A percentile compares a stretch with the other conserved stretches of the same genome.
These are phyloP conservation scores for Philaenus spumarius DNA, from an alignment of 1,140 invertebrate species.

Conservation along the genomic window DNA sequence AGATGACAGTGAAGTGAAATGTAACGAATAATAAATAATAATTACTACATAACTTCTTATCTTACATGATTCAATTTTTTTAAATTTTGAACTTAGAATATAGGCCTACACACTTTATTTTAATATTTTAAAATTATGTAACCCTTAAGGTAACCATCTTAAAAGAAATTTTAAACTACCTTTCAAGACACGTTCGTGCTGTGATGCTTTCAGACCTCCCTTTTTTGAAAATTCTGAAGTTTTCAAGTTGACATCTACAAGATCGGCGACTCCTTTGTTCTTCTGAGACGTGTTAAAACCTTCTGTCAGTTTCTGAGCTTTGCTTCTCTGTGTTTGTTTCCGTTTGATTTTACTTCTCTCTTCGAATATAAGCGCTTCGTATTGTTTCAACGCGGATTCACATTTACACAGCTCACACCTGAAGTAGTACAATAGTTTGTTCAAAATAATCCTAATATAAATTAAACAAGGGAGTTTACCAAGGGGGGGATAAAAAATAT, in stretches of 20 bases:
- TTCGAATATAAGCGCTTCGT: slow-evolving; percentile 49
- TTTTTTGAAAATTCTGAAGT: slow-evolving; percentile 23
- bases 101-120: too few species aligned
- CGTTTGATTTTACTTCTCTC: slow-evolving; percentile 35
- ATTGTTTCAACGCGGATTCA: slow-evolving; percentile 45
- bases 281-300: background rate
- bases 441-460: too few species aligned
- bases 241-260: slow-evolving; percentile 7
- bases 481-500: too few species aligned
- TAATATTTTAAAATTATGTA: too few species aligned
- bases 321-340: slow-evolving; percentile 2
- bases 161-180: slow-evolving; percentile 26
- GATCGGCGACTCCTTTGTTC: background rate
- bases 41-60: too few species aligned
- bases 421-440: background rate
- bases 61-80: too few species aligned
- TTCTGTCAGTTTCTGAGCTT: background rate
- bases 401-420: slow-evolving; percentile 45
- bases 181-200: slow-evolving; percentile 49
- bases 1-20: too few species aligned
- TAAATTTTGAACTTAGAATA: too few species aligned
- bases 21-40: too few species aligned
- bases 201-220: slow-evolving; percentile 44
- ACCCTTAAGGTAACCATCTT: too few species aligned
- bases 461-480: too few species aligned